Percentiles rank a stretch among this genome's conserved stretches.
phyloP scores from a whole-genome alignment of 2,888 invertebrate species.

The Cerastis rubricosa region DNA sequence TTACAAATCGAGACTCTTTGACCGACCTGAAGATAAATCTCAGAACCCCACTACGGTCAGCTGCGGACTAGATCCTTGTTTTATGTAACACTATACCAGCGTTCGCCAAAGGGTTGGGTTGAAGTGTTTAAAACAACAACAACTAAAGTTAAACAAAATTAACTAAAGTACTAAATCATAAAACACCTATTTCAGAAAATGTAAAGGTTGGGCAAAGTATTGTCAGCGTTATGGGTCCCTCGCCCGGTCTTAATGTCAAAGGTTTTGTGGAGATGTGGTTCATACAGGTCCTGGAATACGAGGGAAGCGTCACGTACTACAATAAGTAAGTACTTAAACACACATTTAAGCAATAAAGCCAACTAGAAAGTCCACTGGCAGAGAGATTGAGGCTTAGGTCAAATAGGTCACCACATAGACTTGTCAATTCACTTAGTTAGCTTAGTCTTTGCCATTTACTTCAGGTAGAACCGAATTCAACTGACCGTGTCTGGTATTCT shows the following conservation, averaged over 20 bases:
- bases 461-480: not conserved
- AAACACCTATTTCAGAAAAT: conserved; percentile 70
- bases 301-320: conserved; percentile 81
- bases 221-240: conserved; percentile 77
- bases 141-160: not conserved
- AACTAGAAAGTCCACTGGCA: not conserved
- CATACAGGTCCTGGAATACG: conserved; percentile 79
- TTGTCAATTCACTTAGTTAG: not conserved
- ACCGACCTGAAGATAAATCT: not conserved
- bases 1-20: not conserved
- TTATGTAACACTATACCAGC: no score
- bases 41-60: not conserved
- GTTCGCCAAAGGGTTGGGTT: no score
- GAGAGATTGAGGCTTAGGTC: not conserved
- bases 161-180: not conserved
- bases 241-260: conserved; percentile 78
- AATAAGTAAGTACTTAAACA: conserved; percentile 77
- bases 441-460: not conserved
- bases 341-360: no score
- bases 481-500: not conserved
- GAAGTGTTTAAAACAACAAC: not conserved
- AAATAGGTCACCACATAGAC: not conserved
- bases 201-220: conserved; percentile 82
- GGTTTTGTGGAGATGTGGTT: conserved; percentile 86
- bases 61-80: not conserved